Evolutionary conservation across 2,888 invertebrate species (phyloP).

Genomic region (Brenthis daphne): DNA sequence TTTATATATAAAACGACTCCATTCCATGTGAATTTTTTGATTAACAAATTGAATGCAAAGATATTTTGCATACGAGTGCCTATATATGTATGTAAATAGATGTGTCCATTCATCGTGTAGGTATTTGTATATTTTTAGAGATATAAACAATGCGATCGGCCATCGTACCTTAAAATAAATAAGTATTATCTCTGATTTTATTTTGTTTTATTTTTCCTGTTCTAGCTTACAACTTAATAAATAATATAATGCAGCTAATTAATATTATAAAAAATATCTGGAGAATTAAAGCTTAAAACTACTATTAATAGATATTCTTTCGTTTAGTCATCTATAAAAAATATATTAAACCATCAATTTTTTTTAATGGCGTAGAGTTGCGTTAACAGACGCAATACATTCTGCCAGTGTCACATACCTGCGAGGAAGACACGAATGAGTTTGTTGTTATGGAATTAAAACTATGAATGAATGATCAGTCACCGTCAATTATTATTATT

Average conservation of each 20-base stretch:
- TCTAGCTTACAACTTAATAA: conserved; percentile 20
- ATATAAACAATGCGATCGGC: conserved; percentile 54
- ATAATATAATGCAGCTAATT: background rate
- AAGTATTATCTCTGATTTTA: conserved; percentile 48
- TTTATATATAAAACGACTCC: conserved; percentile 16
- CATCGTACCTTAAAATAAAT: conserved; percentile 62
- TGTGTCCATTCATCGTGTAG: conserved; percentile 27
- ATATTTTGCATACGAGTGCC: conserved; percentile 60
- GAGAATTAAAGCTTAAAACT: background rate
- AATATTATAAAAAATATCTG: background rate
- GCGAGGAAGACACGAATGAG: too few species aligned
- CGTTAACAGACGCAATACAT: too few species aligned
- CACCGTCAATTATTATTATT: too few species aligned
- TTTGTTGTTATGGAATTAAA: too few species aligned
- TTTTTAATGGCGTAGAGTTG: too few species aligned
- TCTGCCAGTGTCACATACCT: too few species aligned
- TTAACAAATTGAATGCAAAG: conserved; percentile 28
- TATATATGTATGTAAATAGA: conserved; percentile 52
- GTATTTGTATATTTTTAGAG: conserved; percentile 51
- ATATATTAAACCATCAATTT: too few species aligned
- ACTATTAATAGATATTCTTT: too few species aligned
- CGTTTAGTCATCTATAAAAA: too few species aligned
- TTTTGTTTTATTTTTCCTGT: conserved; percentile 35
- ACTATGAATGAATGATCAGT: too few species aligned
- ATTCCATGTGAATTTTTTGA: conserved; percentile 15